Conservation (phyloP, 2,888 invertebrate species). For the Platycheirus albimanus region DNA sequence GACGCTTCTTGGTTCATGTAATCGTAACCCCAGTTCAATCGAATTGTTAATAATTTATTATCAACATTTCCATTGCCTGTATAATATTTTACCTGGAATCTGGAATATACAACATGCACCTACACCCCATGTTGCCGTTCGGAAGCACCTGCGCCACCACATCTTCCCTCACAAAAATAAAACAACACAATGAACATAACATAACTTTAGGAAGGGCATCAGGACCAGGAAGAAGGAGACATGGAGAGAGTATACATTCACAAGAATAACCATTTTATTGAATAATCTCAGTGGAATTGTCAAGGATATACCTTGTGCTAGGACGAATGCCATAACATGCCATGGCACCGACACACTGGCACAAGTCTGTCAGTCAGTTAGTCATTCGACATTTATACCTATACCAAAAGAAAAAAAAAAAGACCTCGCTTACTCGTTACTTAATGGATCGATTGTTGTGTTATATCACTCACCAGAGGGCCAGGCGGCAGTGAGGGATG, state of each 20-base stretch:
- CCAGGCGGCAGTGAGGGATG: neutral
- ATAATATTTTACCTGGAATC: conserved; percentile 47
- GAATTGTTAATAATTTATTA: conserved; percentile 74
- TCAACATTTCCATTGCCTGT: conserved; percentile 63
- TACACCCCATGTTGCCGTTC: neutral
- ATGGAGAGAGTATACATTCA: neutral
- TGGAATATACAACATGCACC: conserved; percentile 13
- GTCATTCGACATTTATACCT: conserved; percentile 44
- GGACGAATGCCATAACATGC: conserved; percentile 39
- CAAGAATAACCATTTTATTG: conserved; percentile 63
- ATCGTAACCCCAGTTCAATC: conserved; percentile 72
- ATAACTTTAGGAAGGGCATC: neutral
- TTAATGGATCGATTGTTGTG: conserved; percentile 73
- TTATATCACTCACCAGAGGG: conserved; percentile 60
- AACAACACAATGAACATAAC: neutral
- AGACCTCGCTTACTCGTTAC: conserved; percentile 50
- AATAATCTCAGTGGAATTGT: conserved; percentile 70
- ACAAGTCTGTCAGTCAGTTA: conserved; percentile 57
- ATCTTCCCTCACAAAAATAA: neutral
- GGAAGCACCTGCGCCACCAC: conserved; percentile 3
- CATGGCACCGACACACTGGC: conserved; percentile 28
- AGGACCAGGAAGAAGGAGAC: neutral
- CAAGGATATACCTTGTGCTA: conserved; percentile 27
- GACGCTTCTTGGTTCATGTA: conserved; percentile 42
- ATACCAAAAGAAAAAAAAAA: neutral